Base-by-base conservation (phyloP, 2,113 vertebrate genomes). In the Conger conger region DNA sequence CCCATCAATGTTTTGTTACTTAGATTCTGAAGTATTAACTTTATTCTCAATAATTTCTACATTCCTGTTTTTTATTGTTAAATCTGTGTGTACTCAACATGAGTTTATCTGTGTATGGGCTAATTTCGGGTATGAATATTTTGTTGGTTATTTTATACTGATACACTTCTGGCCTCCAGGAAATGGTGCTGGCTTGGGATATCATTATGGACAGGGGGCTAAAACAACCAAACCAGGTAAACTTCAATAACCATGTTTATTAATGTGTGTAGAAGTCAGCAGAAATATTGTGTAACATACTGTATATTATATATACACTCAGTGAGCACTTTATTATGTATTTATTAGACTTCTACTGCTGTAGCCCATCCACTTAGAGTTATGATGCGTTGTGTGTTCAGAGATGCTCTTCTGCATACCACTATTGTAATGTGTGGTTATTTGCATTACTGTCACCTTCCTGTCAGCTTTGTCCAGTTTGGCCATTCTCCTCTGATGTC, bases 211-310 rank as follows among this genome's bases (percentile, higher is more conserved):
- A 83, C 90, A 87, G 36, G 86, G 86, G 53, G 57, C 82, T 27
- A 90, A 91, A 82, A 54, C 86, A 50, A 86, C 86, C 82, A 90
- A 88, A 88, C 88, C 90, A 87, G 86, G 92, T 93, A 42, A 81
- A 68, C 54, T 30, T 36, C 16, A 78, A 17, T 53, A 20, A 38
- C 20, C 80, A 11, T 9, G 9, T 15, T 35, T 81, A 11, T 16
- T 40, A 4, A 42, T 9, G 40, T 76, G 23, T 76, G 36, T 18
- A 82, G 60, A 20, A 57, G 16, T 27, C 37, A 9, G 81, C 57
- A 76, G 45, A 50, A 50, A 50, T 50, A 50, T 50, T 11, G 45
- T 50, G 45, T 50, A 50, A 50, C 15, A 50, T 50, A n/a, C n/a
- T n/a, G 11, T 9, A 8, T 50, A 13, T 13, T 50, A 50, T 11